Percentiles rank a stretch among this genome's conserved stretches.
phyloP scores from a whole-genome alignment of 1,140 invertebrate species.

The Pseudobourletiella spinata region DNA sequence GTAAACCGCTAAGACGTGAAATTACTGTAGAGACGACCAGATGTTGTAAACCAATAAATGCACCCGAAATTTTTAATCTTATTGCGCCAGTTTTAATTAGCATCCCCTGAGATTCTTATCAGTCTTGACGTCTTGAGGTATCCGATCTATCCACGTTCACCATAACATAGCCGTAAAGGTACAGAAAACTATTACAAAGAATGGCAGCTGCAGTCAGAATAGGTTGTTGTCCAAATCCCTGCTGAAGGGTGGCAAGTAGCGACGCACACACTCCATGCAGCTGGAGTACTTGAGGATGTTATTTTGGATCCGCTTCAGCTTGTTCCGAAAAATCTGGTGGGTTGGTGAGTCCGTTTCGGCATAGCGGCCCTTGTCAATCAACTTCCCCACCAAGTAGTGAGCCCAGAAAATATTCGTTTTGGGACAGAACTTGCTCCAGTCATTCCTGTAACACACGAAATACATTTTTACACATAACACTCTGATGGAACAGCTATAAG shows the following conservation, averaged over 20 bases:
- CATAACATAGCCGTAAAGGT: too few species aligned
- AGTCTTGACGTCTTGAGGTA: too few species aligned
- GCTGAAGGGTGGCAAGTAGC: not conserved
- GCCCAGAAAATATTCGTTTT: conserved; percentile 78
- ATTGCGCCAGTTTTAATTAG: too few species aligned
- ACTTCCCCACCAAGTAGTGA: conserved; percentile 29
- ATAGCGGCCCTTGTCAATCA: conserved; percentile 17
- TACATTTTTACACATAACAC: not conserved
- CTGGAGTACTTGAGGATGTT: conserved; percentile 15
- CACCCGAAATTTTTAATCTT: too few species aligned
- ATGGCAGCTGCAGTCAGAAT: too few species aligned
- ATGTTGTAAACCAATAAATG: too few species aligned
- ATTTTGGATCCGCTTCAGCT: not conserved
- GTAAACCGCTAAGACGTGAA: too few species aligned
- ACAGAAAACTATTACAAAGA: too few species aligned
- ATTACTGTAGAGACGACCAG: too few species aligned
- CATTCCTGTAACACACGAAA: conserved; percentile 61
- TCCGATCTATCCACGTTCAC: too few species aligned
- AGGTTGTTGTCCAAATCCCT: conserved; percentile 8
- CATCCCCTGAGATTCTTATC: too few species aligned
- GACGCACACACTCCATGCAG: conserved; percentile 9
- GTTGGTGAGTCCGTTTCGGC: not conserved
- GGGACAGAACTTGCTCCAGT: conserved; percentile 71
- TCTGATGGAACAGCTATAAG: not conserved
- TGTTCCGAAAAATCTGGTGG: not conserved